Evolutionary conservation across 1,140 invertebrate species (phyloP).

Genomic region (Euborellia annulipes): DNA sequence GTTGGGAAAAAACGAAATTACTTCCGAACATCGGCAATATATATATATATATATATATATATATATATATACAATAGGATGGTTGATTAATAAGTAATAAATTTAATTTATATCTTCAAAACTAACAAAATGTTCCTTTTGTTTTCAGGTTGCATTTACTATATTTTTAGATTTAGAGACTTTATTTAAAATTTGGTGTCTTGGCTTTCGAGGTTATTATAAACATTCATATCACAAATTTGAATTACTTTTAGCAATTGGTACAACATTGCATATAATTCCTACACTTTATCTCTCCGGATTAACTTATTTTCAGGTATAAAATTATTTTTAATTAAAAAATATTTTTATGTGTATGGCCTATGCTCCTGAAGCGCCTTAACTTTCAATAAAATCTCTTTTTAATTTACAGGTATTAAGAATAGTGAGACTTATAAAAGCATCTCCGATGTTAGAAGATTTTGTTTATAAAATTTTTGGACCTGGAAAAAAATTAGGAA

Average conservation of each 20-base stretch:
- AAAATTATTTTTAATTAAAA: conserved; percentile 1
- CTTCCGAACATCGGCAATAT: no score
- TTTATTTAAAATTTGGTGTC: conserved; percentile 93
- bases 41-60: no score
- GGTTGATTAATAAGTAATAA: no score
- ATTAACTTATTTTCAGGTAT: conserved; percentile 92
- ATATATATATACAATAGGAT: no score
- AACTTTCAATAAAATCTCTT: neutral
- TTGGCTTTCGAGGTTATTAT: conserved; percentile 87
- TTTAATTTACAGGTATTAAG: conserved; percentile 58
- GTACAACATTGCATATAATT: conserved; percentile 90
- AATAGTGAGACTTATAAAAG: conserved; percentile 92
- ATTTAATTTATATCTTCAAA: no score
- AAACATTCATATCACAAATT: conserved; percentile 97
- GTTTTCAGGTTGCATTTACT: conserved; percentile 75
- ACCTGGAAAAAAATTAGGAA: conserved; percentile 96
- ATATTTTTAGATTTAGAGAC: conserved; percentile 90
- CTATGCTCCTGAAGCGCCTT: neutral
- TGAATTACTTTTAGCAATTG: conserved; percentile 83
- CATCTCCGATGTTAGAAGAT: conserved; percentile 95
- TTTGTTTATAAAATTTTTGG: conserved; percentile 99
- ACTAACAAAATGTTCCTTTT: no score
- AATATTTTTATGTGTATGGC: neutral
- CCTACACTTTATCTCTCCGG: conserved; percentile 80
- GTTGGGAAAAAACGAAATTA: no score